A percentile compares a stretch with the other conserved stretches of the same genome.
These are phyloP conservation scores for Sphaerophoria taeniata DNA, from an alignment of 2,888 invertebrate species.

Conservation along the genomic window DNA sequence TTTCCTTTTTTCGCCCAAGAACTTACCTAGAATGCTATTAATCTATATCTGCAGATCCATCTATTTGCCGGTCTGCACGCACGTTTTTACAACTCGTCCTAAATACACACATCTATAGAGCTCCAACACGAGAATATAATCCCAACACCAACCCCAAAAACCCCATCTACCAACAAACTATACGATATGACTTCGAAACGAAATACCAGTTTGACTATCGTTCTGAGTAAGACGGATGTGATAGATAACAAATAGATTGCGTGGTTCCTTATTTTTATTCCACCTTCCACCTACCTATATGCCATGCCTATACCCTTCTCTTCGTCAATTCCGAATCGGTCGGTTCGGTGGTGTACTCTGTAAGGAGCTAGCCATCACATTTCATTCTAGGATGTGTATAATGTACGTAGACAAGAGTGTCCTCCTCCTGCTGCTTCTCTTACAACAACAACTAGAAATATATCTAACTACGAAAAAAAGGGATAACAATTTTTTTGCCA, in stretches of 20 bases:
- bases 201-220: slow-evolving; percentile 60
- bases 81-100: slow-evolving; percentile 72
- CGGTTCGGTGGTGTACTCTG: slow-evolving; percentile 5
- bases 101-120: slow-evolving; percentile 55
- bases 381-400: slow-evolving; percentile 58
- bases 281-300: slow-evolving; percentile 49
- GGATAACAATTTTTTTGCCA: slow-evolving; percentile 70
- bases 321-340: too few relatives aligned
- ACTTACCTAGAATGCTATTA: slow-evolving; percentile 72
- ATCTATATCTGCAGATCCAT: slow-evolving; percentile 75
- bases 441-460: slow-evolving; percentile 28
- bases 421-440: slow-evolving; percentile 8
- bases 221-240: slow-evolving; percentile 76
- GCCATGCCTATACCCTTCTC: slow-evolving; percentile 29
- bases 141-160: slow-evolving; percentile 50
- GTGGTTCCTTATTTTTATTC: slow-evolving; percentile 75
- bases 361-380: slow-evolving; percentile 61
- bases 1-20: slow-evolving; percentile 35
- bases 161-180: slow-evolving; percentile 58
- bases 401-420: slow-evolving; percentile 45
- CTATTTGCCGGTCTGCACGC: slow-evolving; percentile 75
- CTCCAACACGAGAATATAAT: slow-evolving; percentile 11
- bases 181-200: slow-evolving; percentile 62
- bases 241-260: slow-evolving; percentile 77
- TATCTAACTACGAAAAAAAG: slow-evolving; percentile 37